Percentiles rank a stretch among this genome's conserved stretches.
These are phyloP conservation scores for Pituophis catenifer DNA, from an alignment of 2,113 vertebrate genomes.

Conservation along the genomic window DNA sequence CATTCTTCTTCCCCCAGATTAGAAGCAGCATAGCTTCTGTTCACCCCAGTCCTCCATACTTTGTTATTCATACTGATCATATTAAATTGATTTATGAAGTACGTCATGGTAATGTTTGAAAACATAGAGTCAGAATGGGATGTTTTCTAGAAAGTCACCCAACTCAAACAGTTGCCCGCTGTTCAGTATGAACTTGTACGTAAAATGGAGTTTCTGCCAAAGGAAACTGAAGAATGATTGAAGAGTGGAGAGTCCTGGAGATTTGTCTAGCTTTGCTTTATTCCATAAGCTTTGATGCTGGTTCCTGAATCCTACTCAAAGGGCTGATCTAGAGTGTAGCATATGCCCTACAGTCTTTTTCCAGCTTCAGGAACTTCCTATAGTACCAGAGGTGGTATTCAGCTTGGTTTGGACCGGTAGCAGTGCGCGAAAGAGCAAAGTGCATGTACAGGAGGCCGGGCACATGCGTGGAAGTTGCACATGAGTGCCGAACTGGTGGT, in stretches of 20 bases:
- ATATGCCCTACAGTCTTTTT: not conserved
- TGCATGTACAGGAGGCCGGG: too few relatives aligned
- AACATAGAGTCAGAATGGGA: not conserved
- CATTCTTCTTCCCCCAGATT: not conserved
- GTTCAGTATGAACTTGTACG: not conserved
- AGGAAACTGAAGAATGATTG: not conserved
- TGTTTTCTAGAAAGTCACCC: not conserved
- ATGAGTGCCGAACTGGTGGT: too few relatives aligned
- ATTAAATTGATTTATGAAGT: not conserved
- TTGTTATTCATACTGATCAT: not conserved
- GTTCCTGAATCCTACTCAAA: not conserved
- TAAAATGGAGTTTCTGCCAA: not conserved
- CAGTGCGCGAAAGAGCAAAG: too few relatives aligned
- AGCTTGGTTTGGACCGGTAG: too few relatives aligned
- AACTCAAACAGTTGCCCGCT: not conserved
- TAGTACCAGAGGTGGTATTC: not conserved
- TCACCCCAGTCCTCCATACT: not conserved
- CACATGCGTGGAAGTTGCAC: too few relatives aligned
- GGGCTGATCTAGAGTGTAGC: not conserved
- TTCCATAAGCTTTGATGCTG: not conserved
- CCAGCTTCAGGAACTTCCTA: not conserved
- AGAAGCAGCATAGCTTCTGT: not conserved
- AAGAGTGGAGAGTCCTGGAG: not conserved
- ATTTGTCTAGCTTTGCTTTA: not conserved
- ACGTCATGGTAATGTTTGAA: not conserved